Evolutionary conservation across 2,888 invertebrate genomes (phyloP), one percentile per base, ranked within the genome.

Genomic region (Arctia plantaginis): DNA sequence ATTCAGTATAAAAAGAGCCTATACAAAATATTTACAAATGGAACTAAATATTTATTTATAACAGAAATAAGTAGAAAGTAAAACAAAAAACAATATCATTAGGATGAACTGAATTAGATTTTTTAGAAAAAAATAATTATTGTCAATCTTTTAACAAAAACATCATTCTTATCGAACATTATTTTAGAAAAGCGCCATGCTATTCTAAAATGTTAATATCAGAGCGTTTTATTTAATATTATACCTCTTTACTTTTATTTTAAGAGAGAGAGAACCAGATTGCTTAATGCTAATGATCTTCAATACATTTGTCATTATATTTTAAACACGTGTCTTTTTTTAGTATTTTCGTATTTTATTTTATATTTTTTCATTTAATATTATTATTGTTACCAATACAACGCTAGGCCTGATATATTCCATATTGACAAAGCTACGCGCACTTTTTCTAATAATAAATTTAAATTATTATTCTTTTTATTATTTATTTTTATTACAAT

Each of bases 11-110:
- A 71, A 65, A 41, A 23, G 55, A 35, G 6, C 47, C 39, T 82
- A 74, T 75, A 83, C 72, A 83, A 73, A 4, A 62, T 81, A 81
- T 81, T 78, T 78, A 83, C 81, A 81, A 73, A 78, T 74, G 4
- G 20, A 72, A 69, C 15, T 64, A 65, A 65, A 55, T 33, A 62
- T 35, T 62, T 30, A 65, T 69, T 51, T 27, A 51, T 65, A 39
- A 55, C 44, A 65, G 15, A 59, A 55, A 72, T 33, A 69, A 64
- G 44, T 35, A 47, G 12, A 62, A 44, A 33, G 0, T 23, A 23
- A 8, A 55, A 39, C 1, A 35, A 39, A 30, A 6, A 35, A 35
- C 3, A 35, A 6, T 35, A 35, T 35, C 6, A 35, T 44, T 39
- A 59, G 47, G 47, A n/a, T n/a, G n/a, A 47, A 71, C 71, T 4